Conservation (phyloP, 2,888 invertebrate species). For the Lucinisca nassula region DNA sequence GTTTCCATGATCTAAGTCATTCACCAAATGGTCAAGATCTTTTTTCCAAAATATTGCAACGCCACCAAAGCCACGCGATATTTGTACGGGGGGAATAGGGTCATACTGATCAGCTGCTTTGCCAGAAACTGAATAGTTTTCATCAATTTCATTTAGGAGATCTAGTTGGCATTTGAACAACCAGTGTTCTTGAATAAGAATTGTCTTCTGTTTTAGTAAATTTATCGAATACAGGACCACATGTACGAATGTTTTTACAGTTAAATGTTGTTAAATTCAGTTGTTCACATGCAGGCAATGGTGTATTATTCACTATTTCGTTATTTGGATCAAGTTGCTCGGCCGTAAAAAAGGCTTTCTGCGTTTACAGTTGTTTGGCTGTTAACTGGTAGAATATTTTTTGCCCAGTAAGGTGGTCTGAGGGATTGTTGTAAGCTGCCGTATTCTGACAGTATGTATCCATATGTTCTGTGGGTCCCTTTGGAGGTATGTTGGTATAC, state of each 20-base stretch:
- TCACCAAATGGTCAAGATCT: constrained; percentile 28
- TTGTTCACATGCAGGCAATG: neutral
- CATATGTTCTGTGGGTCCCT: too few species aligned
- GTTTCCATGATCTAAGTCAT: neutral
- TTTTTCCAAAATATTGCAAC: constrained; percentile 40
- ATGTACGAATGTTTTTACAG: constrained; percentile 24
- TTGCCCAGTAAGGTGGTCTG: too few species aligned
- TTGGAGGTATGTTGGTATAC: too few species aligned
- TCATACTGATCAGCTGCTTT: constrained; percentile 19
- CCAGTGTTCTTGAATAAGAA: constrained; percentile 35
- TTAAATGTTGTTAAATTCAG: constrained; percentile 10
- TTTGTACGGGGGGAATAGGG: constrained; percentile 21
- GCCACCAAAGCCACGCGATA: constrained; percentile 29
- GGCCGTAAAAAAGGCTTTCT: neutral
- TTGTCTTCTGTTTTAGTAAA: constrained; percentile 14
- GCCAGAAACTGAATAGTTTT: neutral
- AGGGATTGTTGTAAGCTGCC: too few species aligned
- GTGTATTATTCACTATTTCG: neutral
- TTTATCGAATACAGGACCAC: constrained; percentile 16
- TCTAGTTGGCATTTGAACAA: constrained; percentile 15
- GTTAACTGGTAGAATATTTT: too few species aligned
- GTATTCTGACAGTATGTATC: too few species aligned
- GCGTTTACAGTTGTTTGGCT: too few species aligned
- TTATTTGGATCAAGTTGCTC: neutral
- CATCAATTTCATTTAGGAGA: constrained; percentile 5